A percentile compares a stretch with the other conserved stretches of the same genome.
Evolutionary conservation across 2,888 invertebrate genomes (phyloP).

Genomic region (Odontocerum albicorne): DNA sequence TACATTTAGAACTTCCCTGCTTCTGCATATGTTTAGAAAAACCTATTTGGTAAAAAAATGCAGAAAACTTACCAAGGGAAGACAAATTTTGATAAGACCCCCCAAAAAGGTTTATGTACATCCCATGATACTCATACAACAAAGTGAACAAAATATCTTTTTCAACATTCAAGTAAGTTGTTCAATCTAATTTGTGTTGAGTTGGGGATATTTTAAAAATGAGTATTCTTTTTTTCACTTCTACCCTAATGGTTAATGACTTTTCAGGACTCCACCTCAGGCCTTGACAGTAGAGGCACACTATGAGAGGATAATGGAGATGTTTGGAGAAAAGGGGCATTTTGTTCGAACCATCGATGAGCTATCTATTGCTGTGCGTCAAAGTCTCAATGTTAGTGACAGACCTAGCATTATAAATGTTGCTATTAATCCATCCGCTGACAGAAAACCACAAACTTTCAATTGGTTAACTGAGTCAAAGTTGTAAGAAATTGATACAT

Average conservation of each 20-base stretch:
- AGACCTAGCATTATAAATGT: slow-evolving; percentile 89
- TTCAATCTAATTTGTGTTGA: slow-evolving; percentile 16
- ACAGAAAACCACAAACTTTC: slow-evolving; percentile 88
- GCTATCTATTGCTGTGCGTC: slow-evolving; percentile 68
- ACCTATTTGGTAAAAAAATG: too few species aligned
- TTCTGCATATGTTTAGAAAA: too few species aligned
- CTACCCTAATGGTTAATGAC: slow-evolving; percentile 8
- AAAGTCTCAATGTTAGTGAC: slow-evolving; percentile 68
- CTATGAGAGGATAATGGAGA: slow-evolving; percentile 88
- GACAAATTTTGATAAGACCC: too few species aligned
- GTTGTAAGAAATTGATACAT: slow-evolving; percentile 64
- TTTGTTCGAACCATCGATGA: slow-evolving; percentile 79
- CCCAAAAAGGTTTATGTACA: too few species aligned
- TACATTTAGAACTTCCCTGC: too few species aligned
- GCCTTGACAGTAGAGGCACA: slow-evolving; percentile 75
- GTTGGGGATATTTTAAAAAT: slow-evolving; percentile 14
- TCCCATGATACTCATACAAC: too few species aligned
- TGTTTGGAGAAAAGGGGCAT: slow-evolving; percentile 81
- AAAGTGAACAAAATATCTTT: too few species aligned
- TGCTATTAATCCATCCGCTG: slow-evolving; percentile 84
- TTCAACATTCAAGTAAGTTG: slow-evolving; percentile 6
- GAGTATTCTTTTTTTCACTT: slow-evolving; percentile 13
- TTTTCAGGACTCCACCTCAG: slow-evolving; percentile 79
- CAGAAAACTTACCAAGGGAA: too few species aligned
- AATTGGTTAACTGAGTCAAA: slow-evolving; percentile 94